Percentiles rank a stretch among this genome's conserved stretches.
phyloP scores from a whole-genome alignment of 2,888 invertebrate species.

The Thyatira batis region DNA sequence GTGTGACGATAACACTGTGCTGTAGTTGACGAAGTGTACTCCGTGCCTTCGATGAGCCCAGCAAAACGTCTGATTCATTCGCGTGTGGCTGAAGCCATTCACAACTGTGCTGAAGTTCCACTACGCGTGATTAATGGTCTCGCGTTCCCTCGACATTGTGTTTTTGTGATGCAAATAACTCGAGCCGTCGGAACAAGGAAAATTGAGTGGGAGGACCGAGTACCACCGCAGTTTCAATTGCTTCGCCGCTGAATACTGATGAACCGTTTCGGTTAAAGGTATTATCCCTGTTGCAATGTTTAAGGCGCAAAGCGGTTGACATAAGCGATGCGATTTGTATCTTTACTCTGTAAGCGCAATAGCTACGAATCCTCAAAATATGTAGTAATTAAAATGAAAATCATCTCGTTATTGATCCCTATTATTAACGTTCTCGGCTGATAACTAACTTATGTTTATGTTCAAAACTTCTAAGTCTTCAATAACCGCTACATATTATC shows the following conservation, averaged over 20 bases:
- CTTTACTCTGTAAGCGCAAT: slow-evolving; percentile 14
- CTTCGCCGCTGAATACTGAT: slow-evolving; percentile 79
- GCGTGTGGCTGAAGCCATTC: slow-evolving; percentile 76
- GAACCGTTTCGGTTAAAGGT: slow-evolving; percentile 70
- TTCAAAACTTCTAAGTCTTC: neutral
- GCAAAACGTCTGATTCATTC: slow-evolving; percentile 73
- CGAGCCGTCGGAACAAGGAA: slow-evolving; percentile 79
- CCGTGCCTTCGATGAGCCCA: slow-evolving; percentile 54
- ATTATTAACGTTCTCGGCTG: neutral
- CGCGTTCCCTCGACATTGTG: slow-evolving; percentile 79
- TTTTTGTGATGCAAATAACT: slow-evolving; percentile 83
- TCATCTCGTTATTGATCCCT: neutral
- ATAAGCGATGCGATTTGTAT: slow-evolving; percentile 41
- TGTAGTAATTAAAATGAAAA: too few relatives aligned
- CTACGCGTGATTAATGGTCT: slow-evolving; percentile 78
- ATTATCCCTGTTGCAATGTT: slow-evolving; percentile 65
- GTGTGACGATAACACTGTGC: slow-evolving; percentile 1
- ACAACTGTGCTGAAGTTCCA: slow-evolving; percentile 68
- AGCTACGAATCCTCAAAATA: too few relatives aligned
- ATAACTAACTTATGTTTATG: neutral
- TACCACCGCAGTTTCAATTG: slow-evolving; percentile 79
- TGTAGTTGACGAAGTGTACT: slow-evolving; percentile 22
- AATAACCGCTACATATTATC: neutral
- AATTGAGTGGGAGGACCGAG: slow-evolving; percentile 78
- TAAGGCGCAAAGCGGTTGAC: slow-evolving; percentile 46